These are phyloP conservation scores for Pungitius pungitius DNA, from an alignment of 2,113 vertebrate species.

Conservation along the genomic window DNA sequence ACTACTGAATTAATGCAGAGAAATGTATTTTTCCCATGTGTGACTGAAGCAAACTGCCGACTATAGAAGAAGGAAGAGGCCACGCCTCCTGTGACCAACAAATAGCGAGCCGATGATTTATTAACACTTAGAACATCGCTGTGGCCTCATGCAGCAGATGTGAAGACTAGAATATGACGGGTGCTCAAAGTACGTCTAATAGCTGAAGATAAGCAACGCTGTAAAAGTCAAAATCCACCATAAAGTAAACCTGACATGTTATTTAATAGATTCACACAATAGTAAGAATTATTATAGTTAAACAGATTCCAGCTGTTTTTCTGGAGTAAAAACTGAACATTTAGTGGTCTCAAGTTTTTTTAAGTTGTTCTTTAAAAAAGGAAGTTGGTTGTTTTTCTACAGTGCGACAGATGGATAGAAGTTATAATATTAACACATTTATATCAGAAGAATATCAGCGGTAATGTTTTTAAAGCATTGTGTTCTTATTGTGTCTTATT, in stretches of 20 bases:
- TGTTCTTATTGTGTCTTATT: too few species aligned
- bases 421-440: too few species aligned
- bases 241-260: not conserved
- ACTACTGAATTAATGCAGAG: conserved; percentile 59
- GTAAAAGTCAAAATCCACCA: not conserved
- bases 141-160: not conserved
- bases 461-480: too few species aligned
- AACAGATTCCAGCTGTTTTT: not conserved
- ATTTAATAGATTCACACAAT: too few species aligned
- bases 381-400: too few species aligned
- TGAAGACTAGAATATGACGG: not conserved
- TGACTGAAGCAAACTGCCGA: not conserved
- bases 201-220: not conserved
- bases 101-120: not conserved
- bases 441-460: too few species aligned
- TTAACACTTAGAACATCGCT: not conserved
- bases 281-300: too few species aligned
- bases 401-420: too few species aligned
- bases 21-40: not conserved
- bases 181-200: not conserved
- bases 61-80: not conserved
- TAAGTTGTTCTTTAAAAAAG: not conserved
- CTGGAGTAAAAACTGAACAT: not conserved
- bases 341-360: not conserved
- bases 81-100: not conserved